Evolutionary conservation across 2,888 invertebrate species (phyloP).

Genomic region (Eupithecia subfuscata): DNA sequence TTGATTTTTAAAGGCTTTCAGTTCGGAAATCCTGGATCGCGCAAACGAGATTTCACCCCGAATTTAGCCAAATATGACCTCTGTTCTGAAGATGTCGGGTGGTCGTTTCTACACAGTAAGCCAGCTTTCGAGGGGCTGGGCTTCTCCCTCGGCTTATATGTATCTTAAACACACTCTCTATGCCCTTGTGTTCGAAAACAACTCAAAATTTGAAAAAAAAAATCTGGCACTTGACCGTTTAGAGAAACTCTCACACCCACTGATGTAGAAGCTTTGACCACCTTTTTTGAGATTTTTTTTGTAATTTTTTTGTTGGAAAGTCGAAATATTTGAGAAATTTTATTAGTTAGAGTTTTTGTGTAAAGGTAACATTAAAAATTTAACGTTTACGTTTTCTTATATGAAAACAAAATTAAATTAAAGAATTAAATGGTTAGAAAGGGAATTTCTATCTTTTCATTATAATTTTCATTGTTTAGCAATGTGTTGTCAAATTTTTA

Average conservation of each 20-base stretch:
- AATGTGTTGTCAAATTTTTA: no score
- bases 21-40: conserved; percentile 55
- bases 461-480: no score
- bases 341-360: not conserved
- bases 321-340: not conserved
- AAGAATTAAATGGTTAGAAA: no score
- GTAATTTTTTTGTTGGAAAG: no score
- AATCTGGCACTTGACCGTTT: conserved; percentile 74
- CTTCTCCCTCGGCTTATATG: conserved; percentile 55
- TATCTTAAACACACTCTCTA: conserved; percentile 61
- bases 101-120: conserved; percentile 76
- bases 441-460: no score
- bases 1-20: not conserved
- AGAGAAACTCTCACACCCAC: conserved; percentile 78
- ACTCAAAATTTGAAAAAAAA: conserved; percentile 61
- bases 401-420: not conserved
- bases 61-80: not conserved
- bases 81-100: conserved; percentile 44
- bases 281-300: conserved; percentile 50
- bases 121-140: conserved; percentile 71
- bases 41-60: conserved; percentile 50
- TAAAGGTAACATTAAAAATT: not conserved
- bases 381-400: not conserved
- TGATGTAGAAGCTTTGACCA: conserved; percentile 72
- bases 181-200: conserved; percentile 70